Conservation (phyloP, 2,797 vertebrate species). For the Orientallactaga sibirica region DNA sequence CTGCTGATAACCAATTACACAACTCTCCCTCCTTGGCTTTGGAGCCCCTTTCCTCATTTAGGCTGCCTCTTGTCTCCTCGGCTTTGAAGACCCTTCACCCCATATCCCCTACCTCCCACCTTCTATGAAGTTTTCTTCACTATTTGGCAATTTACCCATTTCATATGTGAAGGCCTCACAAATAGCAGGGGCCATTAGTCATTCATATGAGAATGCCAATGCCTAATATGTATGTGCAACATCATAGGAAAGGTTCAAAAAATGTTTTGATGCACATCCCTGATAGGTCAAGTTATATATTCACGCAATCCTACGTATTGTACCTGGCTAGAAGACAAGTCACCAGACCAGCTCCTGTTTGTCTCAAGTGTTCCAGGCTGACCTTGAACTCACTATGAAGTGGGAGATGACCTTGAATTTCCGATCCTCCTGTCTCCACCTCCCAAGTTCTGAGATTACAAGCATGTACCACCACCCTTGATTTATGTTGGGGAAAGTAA, state of each 20-base stretch:
- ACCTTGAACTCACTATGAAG: neutral
- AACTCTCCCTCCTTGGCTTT: slow-evolving; percentile 78
- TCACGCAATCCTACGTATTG: neutral
- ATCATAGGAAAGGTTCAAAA: slow-evolving; percentile 23
- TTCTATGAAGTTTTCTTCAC: neutral
- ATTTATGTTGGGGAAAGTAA: neutral
- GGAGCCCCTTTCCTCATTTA: slow-evolving; percentile 79
- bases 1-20: slow-evolving; percentile 84
- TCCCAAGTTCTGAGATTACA: neutral
- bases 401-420: neutral
- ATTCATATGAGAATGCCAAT: neutral
- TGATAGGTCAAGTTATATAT: neutral
- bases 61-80: slow-evolving; percentile 67
- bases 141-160: neutral
- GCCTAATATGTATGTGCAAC: neutral
- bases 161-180: neutral
- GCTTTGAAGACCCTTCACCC: slow-evolving; percentile 53
- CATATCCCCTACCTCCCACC: neutral
- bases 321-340: neutral
- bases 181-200: neutral
- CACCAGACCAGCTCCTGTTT: neutral
- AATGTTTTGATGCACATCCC: neutral
- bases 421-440: neutral
- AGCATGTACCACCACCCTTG: neutral
- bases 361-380: neutral